Evolutionary conservation across 2,113 vertebrate genomes (phyloP).

Genomic region (Podarcis muralis): DNA sequence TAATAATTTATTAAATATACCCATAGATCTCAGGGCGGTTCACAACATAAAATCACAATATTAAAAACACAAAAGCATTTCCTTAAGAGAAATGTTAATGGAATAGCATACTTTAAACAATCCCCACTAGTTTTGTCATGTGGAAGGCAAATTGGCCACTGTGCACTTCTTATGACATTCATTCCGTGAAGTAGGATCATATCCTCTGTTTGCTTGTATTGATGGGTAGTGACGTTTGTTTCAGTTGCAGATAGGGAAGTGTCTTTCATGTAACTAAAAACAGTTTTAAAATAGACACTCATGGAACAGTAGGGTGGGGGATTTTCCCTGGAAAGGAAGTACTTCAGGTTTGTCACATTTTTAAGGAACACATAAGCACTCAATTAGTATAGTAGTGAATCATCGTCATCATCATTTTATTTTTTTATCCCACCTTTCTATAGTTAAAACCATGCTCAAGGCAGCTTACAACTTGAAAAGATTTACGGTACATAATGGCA

Average conservation of each 20-base stretch:
- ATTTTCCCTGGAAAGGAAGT: background rate
- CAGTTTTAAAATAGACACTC: background rate
- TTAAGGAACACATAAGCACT: background rate
- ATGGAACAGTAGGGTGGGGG: background rate
- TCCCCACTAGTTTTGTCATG: background rate
- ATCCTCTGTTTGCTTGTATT: background rate
- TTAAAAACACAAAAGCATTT: background rate
- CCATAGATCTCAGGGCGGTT: too few relatives aligned
- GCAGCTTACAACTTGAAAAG: too few relatives aligned
- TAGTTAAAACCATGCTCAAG: too few relatives aligned
- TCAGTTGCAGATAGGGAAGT: background rate
- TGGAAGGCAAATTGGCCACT: background rate
- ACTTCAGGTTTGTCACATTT: background rate
- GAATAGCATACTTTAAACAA: background rate
- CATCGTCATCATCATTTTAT: too few relatives aligned
- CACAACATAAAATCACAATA: too few relatives aligned
- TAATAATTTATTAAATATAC: too few relatives aligned
- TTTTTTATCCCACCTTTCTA: too few relatives aligned
- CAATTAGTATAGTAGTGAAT: background rate
- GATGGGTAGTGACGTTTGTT: background rate
- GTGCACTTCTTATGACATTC: background rate
- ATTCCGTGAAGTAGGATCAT: background rate
- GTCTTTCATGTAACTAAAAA: background rate
- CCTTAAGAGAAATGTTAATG: background rate
- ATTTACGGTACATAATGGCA: too few relatives aligned